Base-by-base conservation (phyloP, 1,140 invertebrate species). In the Portunus trituberculatus region DNA sequence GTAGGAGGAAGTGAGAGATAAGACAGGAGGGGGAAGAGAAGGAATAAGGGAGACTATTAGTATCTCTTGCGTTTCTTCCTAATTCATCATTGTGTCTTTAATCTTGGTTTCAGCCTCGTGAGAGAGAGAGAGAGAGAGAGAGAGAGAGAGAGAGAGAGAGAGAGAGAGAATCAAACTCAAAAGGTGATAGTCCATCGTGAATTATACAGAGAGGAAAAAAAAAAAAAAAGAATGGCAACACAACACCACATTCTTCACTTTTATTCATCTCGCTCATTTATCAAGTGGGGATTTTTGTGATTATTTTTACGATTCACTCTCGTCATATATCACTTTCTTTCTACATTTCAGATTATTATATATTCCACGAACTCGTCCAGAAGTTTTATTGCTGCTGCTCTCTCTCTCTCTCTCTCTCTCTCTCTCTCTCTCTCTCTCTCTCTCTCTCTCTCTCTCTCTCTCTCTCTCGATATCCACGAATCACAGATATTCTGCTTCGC, bases 271-370 rank as follows among this genome's bases (percentile, higher is more conserved):
- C 20, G 12, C 67, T 20, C 67, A 76, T 76, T n/a, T 8, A 76
- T 76, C 67, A 76, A 76, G 67, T 76, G 67, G 20, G 25, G 0
- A 20, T 14, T 59, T 59, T 59, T 59, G 1, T 59, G 10, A 59
- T 59, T 59, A 20, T 59, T 59, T 59, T 59, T 59, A 59, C 52
- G 52, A 59, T 20, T 59, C 52, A 59, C 12, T 12, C 52, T 59
- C 52, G 3, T 59, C 52, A 20, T 59, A 59, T 1, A 59, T 59
- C 16, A 59, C 52, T 59, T 59, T 59, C 16, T 59, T 59, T 59
- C 12, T 59, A 59, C 16, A 31, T 88, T 32, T 88, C 31, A n/a
- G 16, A 88, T 45, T 88, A 88, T 88, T 88, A 88, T 88, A 88
- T 88, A 88, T 88, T 88, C 46, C 28, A 39, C 67, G 67, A 76